Evolutionary conservation across 2,113 vertebrate genomes (phyloP).

Genomic region (Xiphias gladius): DNA sequence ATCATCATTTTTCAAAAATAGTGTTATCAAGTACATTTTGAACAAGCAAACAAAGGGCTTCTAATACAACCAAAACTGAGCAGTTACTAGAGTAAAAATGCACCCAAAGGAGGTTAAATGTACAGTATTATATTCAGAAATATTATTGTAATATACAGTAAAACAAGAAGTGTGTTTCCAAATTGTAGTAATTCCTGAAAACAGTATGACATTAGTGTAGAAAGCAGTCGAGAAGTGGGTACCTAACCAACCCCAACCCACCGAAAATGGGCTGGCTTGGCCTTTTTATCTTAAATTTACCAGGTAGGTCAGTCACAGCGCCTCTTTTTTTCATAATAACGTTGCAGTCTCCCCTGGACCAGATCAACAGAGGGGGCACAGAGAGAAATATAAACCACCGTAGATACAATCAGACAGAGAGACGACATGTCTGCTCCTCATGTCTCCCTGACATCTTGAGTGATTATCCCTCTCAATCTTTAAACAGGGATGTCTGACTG

Average conservation of each 20-base stretch:
- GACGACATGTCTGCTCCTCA: slow-evolving; percentile 15
- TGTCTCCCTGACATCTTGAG: slow-evolving; percentile 38
- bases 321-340: neutral
- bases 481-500: slow-evolving; percentile 63
- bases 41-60: neutral
- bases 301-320: too few species aligned
- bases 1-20: neutral
- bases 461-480: slow-evolving; percentile 68
- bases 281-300: too few species aligned
- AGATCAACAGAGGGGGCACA: neutral
- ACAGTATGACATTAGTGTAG: neutral
- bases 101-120: neutral
- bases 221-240: neutral
- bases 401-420: neutral
- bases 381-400: neutral
- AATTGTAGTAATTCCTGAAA: neutral
- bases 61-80: neutral
- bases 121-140: neutral
- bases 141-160: neutral
- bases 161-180: neutral
- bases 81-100: neutral
- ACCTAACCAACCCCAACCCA: too few species aligned
- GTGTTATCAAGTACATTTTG: neutral
- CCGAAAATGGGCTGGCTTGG: too few species aligned
- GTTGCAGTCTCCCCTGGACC: neutral